phyloP scores from a whole-genome alignment of 2,888 invertebrate genomes.

The Xiphydria camelus region DNA sequence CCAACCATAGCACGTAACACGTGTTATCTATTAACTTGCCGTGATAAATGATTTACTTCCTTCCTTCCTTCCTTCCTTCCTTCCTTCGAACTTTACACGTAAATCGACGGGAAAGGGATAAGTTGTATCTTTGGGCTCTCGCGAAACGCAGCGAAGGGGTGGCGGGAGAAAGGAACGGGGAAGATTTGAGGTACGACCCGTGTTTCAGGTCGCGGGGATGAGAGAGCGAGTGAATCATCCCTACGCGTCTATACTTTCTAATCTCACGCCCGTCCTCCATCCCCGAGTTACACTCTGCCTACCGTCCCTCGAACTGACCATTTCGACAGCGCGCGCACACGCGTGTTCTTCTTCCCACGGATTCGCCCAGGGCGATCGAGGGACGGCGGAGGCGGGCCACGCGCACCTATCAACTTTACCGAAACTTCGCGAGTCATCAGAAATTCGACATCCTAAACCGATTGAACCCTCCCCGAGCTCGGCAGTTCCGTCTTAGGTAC shows the following conservation, averaged over 20 bases:
- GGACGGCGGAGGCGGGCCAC: background rate
- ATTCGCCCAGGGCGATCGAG: background rate
- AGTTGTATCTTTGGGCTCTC: slow-evolving; percentile 8
- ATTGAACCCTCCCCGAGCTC: slow-evolving; percentile 1
- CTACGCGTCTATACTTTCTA: no score
- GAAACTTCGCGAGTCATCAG: slow-evolving; percentile 14
- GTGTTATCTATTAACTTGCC: slow-evolving; percentile 44
- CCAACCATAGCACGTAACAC: slow-evolving; percentile 30
- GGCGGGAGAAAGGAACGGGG: no score
- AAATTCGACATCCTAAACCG: slow-evolving; percentile 13
- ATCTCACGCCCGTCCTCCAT: no score
- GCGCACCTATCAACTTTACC: background rate
- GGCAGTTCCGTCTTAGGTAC: background rate
- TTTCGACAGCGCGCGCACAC: no score
- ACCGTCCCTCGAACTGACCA: no score
- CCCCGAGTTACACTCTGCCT: no score
- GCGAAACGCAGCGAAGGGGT: no score
- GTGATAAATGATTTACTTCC: slow-evolving; percentile 47
- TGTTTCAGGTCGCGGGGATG: no score
- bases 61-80: slow-evolving; percentile 43
- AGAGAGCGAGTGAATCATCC: no score
- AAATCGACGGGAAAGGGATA: slow-evolving; percentile 44
- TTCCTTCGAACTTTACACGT: slow-evolving; percentile 41
- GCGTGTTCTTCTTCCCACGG: no score
- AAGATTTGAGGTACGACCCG: no score